Base-by-base conservation (phyloP, 1,140 invertebrate genomes). In the Zeugodacus cucurbitae region DNA sequence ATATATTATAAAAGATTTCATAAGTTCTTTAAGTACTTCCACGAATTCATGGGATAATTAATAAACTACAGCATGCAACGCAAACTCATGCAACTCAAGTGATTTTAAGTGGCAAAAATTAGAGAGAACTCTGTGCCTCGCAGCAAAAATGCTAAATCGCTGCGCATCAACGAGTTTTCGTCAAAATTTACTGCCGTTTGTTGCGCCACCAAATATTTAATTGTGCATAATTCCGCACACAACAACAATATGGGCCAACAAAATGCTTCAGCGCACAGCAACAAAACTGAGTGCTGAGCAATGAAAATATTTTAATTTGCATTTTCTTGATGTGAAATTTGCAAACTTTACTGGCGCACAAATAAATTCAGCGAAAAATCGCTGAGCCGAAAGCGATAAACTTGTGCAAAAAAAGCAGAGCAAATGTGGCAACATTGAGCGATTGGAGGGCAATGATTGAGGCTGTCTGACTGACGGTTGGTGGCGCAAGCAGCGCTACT, bases 231-330 rank as follows among this genome's bases (percentile, higher is more conserved):
- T 82, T 82, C 74, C 74, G 41, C 26, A 22, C 41, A 48, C 67
- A 82, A 82, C 20, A 22, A 41, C 70, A 78, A 78, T 37, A 44
- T n/a, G 0, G 29, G 26, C 22, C 8, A 74, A 4, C 1, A 44
- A 74, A 74, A 26, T 74, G 64, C 64, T 11, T 67, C 64, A 62
- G 58, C 58, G 58, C 58, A 62, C 22, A 26, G 6, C 34, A 74
- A 41, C 70, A 17, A 74, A 22, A 14, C 5, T 17, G 48, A 4
- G 34, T 22, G 32, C 44, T n/a, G 22, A 82, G 41, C 74, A 54
- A 48, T 82, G 41, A 82, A 82, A 82, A 82, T 82, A 82, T 82
- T 82, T 82, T 44, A 82, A 82, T 82, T 82, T 82, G 74, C 74
- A 82, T 82, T 82, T 82, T 82, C 74, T 82, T 82, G 74, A 48